A percentile compares a stretch with the other conserved stretches of the same genome.
phyloP scores from a whole-genome alignment of 2,113 vertebrate genomes.

The Passer domesticus region DNA sequence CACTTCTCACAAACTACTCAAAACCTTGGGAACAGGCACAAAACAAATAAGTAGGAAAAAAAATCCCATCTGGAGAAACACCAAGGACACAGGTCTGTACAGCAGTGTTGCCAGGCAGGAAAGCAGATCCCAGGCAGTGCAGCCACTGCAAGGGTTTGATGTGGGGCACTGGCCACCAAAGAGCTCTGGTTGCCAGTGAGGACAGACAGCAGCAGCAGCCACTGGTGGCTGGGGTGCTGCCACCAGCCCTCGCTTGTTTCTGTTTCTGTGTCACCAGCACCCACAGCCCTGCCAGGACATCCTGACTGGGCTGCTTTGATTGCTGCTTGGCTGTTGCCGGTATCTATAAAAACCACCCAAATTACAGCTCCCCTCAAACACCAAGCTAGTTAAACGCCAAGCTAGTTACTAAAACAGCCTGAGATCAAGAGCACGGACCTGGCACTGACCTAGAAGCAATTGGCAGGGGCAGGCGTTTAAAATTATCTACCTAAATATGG shows the following conservation, averaged over 20 bases:
- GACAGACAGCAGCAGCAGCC: background rate
- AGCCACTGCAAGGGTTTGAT: background rate
- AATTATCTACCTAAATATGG: conserved; percentile 40
- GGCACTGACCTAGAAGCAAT: conserved; percentile 19
- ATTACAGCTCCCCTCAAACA: conserved; percentile 41
- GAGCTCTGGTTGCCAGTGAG: accelerated
- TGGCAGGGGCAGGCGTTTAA: conserved; percentile 16
- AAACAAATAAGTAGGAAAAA: background rate
- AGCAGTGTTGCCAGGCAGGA: background rate
- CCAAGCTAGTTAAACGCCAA: background rate
- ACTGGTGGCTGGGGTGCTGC: background rate
- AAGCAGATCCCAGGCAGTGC: accelerated
- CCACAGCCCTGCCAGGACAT: background rate
- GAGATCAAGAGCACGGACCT: background rate
- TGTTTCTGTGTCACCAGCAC: background rate
- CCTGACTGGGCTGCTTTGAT: conserved; percentile 5
- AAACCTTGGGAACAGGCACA: background rate
- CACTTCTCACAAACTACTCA: background rate
- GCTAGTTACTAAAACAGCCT: background rate
- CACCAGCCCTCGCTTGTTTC: background rate
- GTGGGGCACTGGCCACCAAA: background rate
- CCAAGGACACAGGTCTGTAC: accelerated
- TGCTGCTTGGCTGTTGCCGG: background rate
- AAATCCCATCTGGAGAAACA: background rate
- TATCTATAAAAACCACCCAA: conserved; percentile 33